Percentiles rank a stretch among this genome's conserved stretches.
phyloP scores from a whole-genome alignment of 2,797 vertebrate species.

The Monodelphis domestica region DNA sequence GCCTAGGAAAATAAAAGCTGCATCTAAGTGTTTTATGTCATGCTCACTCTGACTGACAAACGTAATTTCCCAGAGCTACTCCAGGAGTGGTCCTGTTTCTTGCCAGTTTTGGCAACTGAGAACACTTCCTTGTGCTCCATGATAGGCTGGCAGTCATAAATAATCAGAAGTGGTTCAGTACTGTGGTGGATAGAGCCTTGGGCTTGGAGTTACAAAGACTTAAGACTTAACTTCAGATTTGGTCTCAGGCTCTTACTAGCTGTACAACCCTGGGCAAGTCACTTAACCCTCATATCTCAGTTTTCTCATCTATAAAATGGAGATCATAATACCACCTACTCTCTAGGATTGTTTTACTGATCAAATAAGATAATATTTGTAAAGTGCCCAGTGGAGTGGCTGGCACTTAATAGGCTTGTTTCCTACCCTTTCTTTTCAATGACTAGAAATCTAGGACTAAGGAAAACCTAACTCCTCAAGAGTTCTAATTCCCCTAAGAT shows the following conservation, averaged over 20 bases:
- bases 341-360: neutral
- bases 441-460: no score
- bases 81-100: neutral
- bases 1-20: neutral
- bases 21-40: neutral
- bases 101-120: neutral
- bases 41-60: neutral
- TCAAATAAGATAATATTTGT: no score
- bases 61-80: neutral
- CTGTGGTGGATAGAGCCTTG: neutral
- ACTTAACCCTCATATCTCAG: neutral
- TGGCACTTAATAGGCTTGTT: no score
- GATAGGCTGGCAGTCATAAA: neutral
- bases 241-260: neutral
- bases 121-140: neutral
- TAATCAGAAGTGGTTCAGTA: neutral
- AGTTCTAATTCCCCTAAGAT: neutral
- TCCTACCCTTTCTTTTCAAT: no score
- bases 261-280: neutral
- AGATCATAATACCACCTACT: neutral
- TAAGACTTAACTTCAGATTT: neutral
- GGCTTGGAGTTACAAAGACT: neutral
- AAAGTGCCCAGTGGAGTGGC: no score
- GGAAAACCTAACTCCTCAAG: neutral
- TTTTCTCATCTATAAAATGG: neutral